These are phyloP conservation scores for Chrysolina oricalcia DNA, from an alignment of 2,888 invertebrate genomes.

Conservation along the genomic window DNA sequence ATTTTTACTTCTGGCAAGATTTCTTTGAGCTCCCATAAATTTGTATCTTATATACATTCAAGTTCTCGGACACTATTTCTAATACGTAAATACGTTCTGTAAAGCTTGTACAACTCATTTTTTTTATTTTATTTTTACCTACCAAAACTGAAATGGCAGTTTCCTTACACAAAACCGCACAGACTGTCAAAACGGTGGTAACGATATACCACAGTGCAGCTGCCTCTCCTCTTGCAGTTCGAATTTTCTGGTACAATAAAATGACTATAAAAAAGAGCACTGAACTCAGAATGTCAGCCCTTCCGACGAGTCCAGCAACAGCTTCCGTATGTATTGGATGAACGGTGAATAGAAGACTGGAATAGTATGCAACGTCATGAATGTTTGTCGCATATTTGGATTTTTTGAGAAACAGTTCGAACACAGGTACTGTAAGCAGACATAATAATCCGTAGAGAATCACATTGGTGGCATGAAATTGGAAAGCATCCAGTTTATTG, in stretches of 20 bases:
- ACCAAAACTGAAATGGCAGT: conserved; percentile 93
- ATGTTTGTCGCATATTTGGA: conserved; percentile 60
- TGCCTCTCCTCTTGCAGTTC: conserved; percentile 60
- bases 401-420: conserved; percentile 66
- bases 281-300: conserved; percentile 92
- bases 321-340: conserved; percentile 97
- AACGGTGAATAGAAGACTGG: conserved; percentile 86
- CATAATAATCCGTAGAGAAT: conserved; percentile 80
- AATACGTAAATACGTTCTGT: too few relatives aligned
- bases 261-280: conserved; percentile 84
- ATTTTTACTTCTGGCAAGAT: too few relatives aligned
- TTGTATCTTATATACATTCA: too few relatives aligned
- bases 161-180: conserved; percentile 93
- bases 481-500: conserved; percentile 74
- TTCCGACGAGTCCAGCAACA: conserved; percentile 92
- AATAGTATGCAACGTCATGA: conserved; percentile 76
- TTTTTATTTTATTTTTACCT: conserved; percentile 66
- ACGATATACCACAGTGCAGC: conserved; percentile 59
- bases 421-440: conserved; percentile 73
- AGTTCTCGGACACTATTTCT: too few relatives aligned
- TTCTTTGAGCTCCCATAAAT: too few relatives aligned
- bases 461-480: conserved; percentile 86
- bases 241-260: conserved; percentile 76
- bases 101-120: background rate
- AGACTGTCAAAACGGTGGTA: conserved; percentile 72